Evolutionary conservation across 1,140 invertebrate species (phyloP).

Genomic region (Trissolcus basalis): DNA sequence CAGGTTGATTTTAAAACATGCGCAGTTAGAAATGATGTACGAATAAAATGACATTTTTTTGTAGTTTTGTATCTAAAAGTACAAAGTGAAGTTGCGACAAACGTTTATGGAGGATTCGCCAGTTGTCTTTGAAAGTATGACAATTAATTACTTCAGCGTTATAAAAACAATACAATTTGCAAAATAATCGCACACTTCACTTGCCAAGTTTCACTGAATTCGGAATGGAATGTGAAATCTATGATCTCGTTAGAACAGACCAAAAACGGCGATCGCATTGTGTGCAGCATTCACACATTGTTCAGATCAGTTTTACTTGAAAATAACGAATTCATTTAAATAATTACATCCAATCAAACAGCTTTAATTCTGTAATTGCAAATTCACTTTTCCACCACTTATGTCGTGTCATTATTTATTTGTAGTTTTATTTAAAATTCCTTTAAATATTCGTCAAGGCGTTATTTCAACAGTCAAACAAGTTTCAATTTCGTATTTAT

Average conservation of each 20-base stretch:
- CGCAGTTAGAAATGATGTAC: too few relatives aligned
- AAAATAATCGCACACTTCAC: constrained; percentile 51
- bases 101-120: constrained; percentile 19
- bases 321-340: too few relatives aligned
- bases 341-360: too few relatives aligned
- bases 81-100: neutral
- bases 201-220: constrained; percentile 45
- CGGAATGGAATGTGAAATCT: constrained; percentile 56
- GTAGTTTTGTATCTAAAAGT: constrained; percentile 4
- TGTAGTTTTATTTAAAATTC: too few relatives aligned
- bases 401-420: too few relatives aligned
- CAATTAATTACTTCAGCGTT: constrained; percentile 35
- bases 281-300: constrained; percentile 35
- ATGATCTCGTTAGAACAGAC: constrained; percentile 43
- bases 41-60: too few relatives aligned
- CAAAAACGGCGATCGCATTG: constrained; percentile 44
- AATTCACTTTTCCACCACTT: too few relatives aligned
- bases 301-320: constrained; percentile 2
- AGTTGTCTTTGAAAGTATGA: constrained; percentile 50
- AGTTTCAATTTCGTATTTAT: too few relatives aligned
- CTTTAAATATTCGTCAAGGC: too few relatives aligned
- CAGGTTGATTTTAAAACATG: too few relatives aligned
- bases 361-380: neutral
- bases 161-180: constrained; percentile 47
- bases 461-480: too few relatives aligned